phyloP scores from a whole-genome alignment of 2,113 vertebrate species.

The Colossoma macropomum region DNA sequence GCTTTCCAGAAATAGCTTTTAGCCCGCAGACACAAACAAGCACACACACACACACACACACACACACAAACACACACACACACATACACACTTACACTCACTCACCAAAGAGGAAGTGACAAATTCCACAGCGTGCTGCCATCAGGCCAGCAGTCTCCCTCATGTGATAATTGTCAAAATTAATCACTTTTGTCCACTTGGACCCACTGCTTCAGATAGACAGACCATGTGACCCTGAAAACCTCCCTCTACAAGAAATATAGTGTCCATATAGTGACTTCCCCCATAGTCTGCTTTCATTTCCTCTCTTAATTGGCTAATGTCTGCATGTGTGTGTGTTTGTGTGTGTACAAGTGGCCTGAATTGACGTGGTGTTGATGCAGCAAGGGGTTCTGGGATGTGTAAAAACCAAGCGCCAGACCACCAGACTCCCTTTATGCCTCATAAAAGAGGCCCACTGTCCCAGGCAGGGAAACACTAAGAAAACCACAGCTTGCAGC shows the following conservation, averaged over 20 bases:
- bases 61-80: constrained; percentile 30
- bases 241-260: neutral
- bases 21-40: constrained; percentile 29
- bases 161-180: constrained; percentile 62
- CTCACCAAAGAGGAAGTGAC: constrained; percentile 57
- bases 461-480: constrained; percentile 8
- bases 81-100: too few relatives aligned
- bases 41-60: constrained; percentile 12
- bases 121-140: constrained; percentile 67
- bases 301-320: constrained; percentile 26
- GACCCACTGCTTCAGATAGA: constrained; percentile 11
- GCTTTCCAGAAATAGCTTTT: constrained; percentile 48
- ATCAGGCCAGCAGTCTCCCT: constrained; percentile 58
- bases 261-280: constrained; percentile 45
- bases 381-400: constrained; percentile 42
- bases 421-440: constrained; percentile 43
- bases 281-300: constrained; percentile 37
- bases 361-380: constrained; percentile 40
- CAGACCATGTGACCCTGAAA: neutral
- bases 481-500: neutral
- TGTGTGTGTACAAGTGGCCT: constrained; percentile 9
- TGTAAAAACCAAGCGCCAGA: constrained; percentile 43
- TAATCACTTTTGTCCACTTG: constrained; percentile 55
- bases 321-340: neutral
- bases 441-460: constrained; percentile 46